Evolutionary conservation across 2,113 vertebrate species (phyloP), one percentile per base, ranked within the genome.

Genomic region (Malurus elegans): DNA sequence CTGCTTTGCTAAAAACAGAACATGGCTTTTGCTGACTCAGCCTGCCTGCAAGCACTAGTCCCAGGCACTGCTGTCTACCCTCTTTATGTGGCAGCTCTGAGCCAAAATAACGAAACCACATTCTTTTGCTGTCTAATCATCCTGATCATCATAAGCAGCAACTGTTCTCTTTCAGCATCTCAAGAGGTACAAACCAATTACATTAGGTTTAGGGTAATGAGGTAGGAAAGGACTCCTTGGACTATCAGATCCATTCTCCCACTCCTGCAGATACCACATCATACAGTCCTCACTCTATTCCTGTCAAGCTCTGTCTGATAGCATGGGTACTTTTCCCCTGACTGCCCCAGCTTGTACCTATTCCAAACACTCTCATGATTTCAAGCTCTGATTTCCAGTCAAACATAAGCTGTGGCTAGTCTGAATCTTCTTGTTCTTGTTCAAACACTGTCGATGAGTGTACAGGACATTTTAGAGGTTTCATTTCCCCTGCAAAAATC

Each of bases 41-140:
- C 66, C 70, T 82, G 48, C 66, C 84, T 64, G 38, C 51, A 51
- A 85, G 73, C 4, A 1, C 51, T 47, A 79, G 61, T 65, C 76
- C 40, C 84, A 85, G 73, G 69, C 65, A 58, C 51, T 87, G 65
- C 93, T 85, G 61, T 88, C 90, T 76, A 48, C 25, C 31, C 12
- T 79, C 70, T 81, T 76, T 20, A 48, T 75, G 73, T 32, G 61
- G 79, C 70, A 92, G 57, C 90, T 89, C 65, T 72, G 44, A 90
- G 74, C 34, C 81, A 79, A 92, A 94, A 94, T 61, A 95, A 31
- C 40, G 82, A 94, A 90, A 61, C 81, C 93, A 50, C 85, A 76
- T 93, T 94, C 53, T 81, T 90, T 72, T 90, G 85, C 88, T 90
- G 54, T 90, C 71, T 87, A 34, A 58, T 90, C 90, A 57, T 82